phyloP scores from a whole-genome alignment of 2,113 vertebrate genomes.

The Labeo rohita region DNA sequence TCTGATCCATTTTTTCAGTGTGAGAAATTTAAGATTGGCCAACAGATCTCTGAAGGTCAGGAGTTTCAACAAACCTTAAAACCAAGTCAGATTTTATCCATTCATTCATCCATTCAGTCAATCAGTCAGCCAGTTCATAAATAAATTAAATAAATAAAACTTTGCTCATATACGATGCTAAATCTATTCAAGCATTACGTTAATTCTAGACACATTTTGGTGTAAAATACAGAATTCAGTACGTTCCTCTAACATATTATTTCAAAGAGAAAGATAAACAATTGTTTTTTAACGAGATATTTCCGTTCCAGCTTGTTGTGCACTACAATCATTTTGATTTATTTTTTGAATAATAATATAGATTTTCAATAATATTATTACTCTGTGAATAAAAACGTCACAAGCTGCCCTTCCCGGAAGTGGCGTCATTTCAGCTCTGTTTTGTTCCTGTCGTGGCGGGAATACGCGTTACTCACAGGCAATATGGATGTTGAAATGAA shows the following conservation, averaged over 20 bases:
- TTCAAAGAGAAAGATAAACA: background rate
- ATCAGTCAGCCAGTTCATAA: no score
- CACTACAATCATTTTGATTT: no score
- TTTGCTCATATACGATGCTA: no score
- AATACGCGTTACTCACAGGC: slow-evolving; percentile 3
- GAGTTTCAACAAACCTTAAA: background rate
- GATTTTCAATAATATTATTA: no score
- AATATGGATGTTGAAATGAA: slow-evolving; percentile 65
- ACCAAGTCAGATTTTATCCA: background rate
- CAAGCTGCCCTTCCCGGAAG: background rate
- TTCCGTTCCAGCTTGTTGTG: no score
- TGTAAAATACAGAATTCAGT: background rate
- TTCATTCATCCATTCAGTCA: no score
- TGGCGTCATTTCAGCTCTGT: background rate
- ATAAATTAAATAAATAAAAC: no score
- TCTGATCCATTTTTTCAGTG: background rate
- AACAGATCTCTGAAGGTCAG: background rate
- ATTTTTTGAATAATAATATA: no score
- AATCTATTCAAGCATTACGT: no score
- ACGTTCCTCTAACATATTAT: background rate
- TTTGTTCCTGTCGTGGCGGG: slow-evolving; percentile 40
- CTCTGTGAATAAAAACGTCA: no score
- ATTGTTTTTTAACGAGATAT: no score
- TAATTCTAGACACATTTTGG: background rate
- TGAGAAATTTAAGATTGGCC: background rate